phyloP scores from a whole-genome alignment of 2,113 vertebrate genomes.

The Oncorhynchus masou region DNA sequence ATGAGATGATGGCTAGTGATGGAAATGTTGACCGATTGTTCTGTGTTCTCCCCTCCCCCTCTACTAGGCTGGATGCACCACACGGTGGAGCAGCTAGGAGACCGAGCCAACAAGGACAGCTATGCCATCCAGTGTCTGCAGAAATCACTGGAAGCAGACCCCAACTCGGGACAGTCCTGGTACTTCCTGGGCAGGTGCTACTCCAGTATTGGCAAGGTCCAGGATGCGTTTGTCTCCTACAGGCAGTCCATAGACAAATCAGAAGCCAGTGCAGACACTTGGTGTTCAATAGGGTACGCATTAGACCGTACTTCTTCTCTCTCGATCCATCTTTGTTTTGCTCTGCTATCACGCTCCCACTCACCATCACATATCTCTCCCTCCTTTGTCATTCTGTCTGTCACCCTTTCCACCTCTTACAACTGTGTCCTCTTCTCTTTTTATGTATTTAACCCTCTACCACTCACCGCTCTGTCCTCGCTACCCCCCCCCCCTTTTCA shows the following conservation, averaged over 20 bases:
- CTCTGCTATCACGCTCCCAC: not conserved
- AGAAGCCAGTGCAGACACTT: conserved; percentile 92
- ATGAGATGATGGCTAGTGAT: not conserved
- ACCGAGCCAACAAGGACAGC: conserved; percentile 87
- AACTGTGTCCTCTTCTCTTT: no score
- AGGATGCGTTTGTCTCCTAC: conserved; percentile 94
- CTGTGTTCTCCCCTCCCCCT: not conserved
- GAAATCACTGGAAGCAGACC: conserved; percentile 89
- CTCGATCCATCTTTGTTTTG: not conserved
- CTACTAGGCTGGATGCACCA: conserved; percentile 90
- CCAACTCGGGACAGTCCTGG: conserved; percentile 91
- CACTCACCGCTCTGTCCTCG: not conserved
- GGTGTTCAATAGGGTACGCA: conserved; percentile 94
- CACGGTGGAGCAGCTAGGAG: conserved; percentile 88
- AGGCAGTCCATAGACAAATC: conserved; percentile 94
- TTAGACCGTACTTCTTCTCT: no score
- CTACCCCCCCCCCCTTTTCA: not conserved
- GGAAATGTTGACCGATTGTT: not conserved
- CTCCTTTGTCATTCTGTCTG: not conserved
- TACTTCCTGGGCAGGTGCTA: conserved; percentile 95
- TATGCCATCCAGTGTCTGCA: conserved; percentile 93
- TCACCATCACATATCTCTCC: not conserved
- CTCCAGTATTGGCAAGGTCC: conserved; percentile 94
- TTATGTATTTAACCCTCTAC: not conserved
- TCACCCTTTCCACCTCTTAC: not conserved